phyloP scores from a whole-genome alignment of 2,113 vertebrate species.

The Miniopterus natalensis region DNA sequence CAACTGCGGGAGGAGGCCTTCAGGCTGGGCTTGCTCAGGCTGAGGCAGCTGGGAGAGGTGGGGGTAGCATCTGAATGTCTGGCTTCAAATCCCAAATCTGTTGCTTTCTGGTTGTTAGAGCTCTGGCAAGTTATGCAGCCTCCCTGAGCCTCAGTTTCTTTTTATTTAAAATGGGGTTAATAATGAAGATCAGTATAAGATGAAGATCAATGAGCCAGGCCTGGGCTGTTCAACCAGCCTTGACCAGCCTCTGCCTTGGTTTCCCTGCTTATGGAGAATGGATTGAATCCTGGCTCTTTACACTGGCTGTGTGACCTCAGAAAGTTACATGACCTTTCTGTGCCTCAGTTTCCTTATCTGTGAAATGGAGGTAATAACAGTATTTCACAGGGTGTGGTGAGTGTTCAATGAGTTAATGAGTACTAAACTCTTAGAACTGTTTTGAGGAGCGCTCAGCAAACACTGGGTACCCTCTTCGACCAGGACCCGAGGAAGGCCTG shows the following conservation, averaged over 20 bases:
- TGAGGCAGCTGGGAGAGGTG: not conserved
- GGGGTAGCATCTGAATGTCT: not conserved
- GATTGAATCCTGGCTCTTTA: not conserved
- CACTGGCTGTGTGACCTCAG: not conserved
- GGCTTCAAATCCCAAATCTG: not conserved
- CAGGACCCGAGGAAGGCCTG: no score
- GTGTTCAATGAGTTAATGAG: not conserved
- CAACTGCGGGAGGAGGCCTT: not conserved
- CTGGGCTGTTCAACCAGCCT: not conserved
- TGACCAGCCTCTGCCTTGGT: not conserved
- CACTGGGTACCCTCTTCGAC: not conserved
- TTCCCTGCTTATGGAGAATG: not conserved
- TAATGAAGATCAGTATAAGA: not conserved
- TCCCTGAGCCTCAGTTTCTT: not conserved
- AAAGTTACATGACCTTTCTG: not conserved
- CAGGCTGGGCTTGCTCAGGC: constrained; percentile 13
- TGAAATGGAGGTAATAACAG: not conserved
- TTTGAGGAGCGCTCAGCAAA: not conserved
- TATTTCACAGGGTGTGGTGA: not conserved
- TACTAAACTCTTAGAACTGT: not conserved
- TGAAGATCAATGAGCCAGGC: not conserved
- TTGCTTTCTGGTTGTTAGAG: not conserved
- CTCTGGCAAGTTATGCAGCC: not conserved
- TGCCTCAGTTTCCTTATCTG: constrained; percentile 1
- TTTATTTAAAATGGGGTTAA: constrained; percentile 1